phyloP scores from a whole-genome alignment of 2,888 invertebrate species.

The Nomada flava region DNA sequence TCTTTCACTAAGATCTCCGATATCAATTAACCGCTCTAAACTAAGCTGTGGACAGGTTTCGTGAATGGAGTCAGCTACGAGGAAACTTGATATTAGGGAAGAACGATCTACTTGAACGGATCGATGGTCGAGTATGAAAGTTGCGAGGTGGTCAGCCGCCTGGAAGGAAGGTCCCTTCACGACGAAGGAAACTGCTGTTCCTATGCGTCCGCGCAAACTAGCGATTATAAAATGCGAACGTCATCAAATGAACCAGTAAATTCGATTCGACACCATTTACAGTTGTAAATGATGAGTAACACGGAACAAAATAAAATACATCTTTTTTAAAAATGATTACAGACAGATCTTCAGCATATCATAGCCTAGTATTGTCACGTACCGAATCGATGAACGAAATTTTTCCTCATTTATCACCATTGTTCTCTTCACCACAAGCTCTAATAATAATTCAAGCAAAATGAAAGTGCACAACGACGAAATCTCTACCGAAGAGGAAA shows the following conservation, averaged over 20 bases:
- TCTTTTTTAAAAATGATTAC: too few relatives aligned
- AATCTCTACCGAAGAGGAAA: neutral
- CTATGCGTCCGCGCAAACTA: neutral
- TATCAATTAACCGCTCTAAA: neutral
- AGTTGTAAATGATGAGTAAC: too few relatives aligned
- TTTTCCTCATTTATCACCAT: neutral
- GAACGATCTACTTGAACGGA: constrained; percentile 8
- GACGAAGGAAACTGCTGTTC: neutral
- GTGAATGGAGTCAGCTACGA: neutral
- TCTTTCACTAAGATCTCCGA: neutral
- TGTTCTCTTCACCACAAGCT: neutral
- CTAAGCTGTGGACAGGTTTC: neutral
- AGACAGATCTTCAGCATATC: too few relatives aligned
- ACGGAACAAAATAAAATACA: too few relatives aligned
- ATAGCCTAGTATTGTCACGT: too few relatives aligned
- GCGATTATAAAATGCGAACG: neutral
- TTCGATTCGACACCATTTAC: too few relatives aligned
- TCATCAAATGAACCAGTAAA: neutral
- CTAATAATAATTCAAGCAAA: neutral
- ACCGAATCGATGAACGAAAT: neutral
- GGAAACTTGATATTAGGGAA: constrained; percentile 15
- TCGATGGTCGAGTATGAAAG: constrained; percentile 19
- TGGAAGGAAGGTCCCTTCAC: neutral
- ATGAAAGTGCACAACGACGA: constrained; percentile 13
- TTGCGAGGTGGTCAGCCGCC: neutral